Base-by-base conservation (phyloP, 2,888 invertebrate genomes). In the Euspilapteryx auroguttella region DNA sequence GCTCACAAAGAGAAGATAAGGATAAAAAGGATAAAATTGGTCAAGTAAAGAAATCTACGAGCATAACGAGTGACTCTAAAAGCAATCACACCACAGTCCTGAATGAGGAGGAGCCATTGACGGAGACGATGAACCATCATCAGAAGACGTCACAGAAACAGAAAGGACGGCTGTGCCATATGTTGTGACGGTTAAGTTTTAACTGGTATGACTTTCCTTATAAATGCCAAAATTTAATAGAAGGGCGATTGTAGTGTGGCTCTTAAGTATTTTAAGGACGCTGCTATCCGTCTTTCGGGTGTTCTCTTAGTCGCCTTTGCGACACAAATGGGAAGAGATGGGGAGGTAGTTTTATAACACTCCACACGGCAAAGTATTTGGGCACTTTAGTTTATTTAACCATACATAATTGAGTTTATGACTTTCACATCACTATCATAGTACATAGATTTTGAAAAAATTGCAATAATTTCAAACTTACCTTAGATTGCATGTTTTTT, bases 151-250 rank as follows among this genome's bases (percentile, higher is more conserved):
- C 38, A 12, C 29, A 35, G 41, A 76, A 64, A 37, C 69, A 64
- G 41, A 63, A 55, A 40, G 68, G 54, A 4, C 53, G 73, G 22
- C 53, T 77, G 14, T 77, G 76, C 47, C 73, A 73, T 27, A 57
- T 77, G 58, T 76, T 77, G 77, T 77, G 77, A 77, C 77, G 69
- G 46, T 57, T 73, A 55, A 71, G 66, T 47, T 55, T 62, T 17
- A 64, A 68, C 57, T 66, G 73, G 73, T 75, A 29, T 58, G 63
- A 40, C 5, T 24, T 31, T 23, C 12, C 10, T 11, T 5, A n/a
- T 14, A 12, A 9, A 14, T 22, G 3, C 11, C 14, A 4, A 10
- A 10, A n/a, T n/a, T n/a, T n/a, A n/a, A n/a, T n/a, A n/a, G n/a
- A n/a, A n/a, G n/a, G n/a, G n/a, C n/a, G n/a, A n/a, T n/a, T n/a